Base-by-base conservation (phyloP, 53 echinoderm and acorn worm genomes). In the Henricia sp. region DNA sequence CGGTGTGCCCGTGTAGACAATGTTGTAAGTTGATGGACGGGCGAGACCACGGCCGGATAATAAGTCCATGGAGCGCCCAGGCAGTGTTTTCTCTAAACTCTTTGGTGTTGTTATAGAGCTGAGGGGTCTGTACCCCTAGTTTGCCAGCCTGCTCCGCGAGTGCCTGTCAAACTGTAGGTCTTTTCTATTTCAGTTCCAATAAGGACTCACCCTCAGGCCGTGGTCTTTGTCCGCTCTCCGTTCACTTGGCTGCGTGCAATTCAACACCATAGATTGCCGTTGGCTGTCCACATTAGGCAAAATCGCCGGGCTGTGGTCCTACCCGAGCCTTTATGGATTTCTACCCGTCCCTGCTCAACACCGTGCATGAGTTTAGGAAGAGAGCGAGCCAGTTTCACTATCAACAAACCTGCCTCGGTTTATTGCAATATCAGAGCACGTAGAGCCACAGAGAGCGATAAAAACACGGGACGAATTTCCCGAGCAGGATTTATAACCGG, bases 171-270 rank as follows among this genome's bases (percentile, higher is more conserved):
- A 80, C 43, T 32, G 41, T 80, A 46, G 80, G 60, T 38, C 65
- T 50, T 64, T 80, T 77, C 50, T 80, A 80, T 62, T 80, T 80
- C 80, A 80, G 80, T 64, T 57, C 80, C 80, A 80, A 80, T 80
- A 80, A 62, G 80, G 63, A 63, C 64, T 80, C 39, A 64, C 62
- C 80, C 80, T 29, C 8, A 64, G 80, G 80, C 80, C 44, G 25
- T 64, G 30, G 62, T 46, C 80, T 80, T 80, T 80, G 80, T 80
- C 50, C 80, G 64, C 14, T 63, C 80, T n/a, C 46, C 30, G 58
- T 46, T 57, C 64, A 63, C 80, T 80, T 80, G 48, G 80, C 43
- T 63, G 80, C 46, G 64, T 64, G 80, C 80, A 80, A 80, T 64
- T 44, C 64, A 50, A 80, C 80, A 80, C 80, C 80, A 24, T 11